Conservation (phyloP, 92 coral and sea anemone species). For the Plumapathes pennacea region DNA sequence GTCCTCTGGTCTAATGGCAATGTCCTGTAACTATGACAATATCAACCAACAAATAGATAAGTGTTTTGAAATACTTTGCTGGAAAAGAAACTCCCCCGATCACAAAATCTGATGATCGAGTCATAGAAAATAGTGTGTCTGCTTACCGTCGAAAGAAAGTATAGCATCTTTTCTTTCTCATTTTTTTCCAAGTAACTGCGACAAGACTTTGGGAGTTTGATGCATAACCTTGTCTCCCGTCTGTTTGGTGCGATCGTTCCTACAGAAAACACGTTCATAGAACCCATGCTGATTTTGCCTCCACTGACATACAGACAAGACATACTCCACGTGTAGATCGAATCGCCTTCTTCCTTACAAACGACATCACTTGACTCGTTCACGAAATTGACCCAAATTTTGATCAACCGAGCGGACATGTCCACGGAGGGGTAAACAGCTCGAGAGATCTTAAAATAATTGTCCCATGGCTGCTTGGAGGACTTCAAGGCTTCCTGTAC, state of each 20-base stretch:
- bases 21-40: conserved; percentile 3
- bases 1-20: background rate
- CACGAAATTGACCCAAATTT: conserved; percentile 16
- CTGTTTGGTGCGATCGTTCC: conserved; percentile 35
- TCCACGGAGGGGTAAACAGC: conserved; percentile 30
- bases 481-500: conserved; percentile 1
- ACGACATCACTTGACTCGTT: background rate
- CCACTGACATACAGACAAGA: conserved; percentile 35
- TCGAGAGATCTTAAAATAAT: conserved; percentile 25
- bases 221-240: conserved; percentile 12
- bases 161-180: conserved; percentile 3
- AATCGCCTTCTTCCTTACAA: no score
- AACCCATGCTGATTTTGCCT: conserved; percentile 1
- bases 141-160: conserved; percentile 34
- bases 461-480: no score
- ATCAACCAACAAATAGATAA: no score
- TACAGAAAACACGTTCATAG: conserved; percentile 24
- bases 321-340: conserved; percentile 29
- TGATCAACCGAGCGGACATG: conserved; percentile 16
- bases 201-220: conserved; percentile 33
- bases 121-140: no score
- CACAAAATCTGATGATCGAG: no score
- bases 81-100: no score
- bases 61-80: no score
- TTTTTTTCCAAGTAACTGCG: background rate